phyloP scores from a whole-genome alignment of 2,888 invertebrate species.

The Polia nebulosa region DNA sequence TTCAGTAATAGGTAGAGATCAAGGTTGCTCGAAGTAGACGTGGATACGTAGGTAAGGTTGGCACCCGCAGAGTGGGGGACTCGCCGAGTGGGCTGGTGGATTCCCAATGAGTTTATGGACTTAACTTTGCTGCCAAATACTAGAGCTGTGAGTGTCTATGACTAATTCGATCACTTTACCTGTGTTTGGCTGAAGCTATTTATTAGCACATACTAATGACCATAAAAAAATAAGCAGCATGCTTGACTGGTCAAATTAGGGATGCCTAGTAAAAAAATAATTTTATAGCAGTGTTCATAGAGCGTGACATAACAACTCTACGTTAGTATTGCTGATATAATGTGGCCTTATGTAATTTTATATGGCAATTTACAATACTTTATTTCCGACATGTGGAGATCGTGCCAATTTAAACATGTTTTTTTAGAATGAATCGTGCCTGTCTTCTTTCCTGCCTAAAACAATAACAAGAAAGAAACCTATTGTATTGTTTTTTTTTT shows the following conservation, averaged over 20 bases:
- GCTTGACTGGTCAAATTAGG: constrained; percentile 36
- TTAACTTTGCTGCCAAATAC: constrained; percentile 46
- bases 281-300: constrained; percentile 25
- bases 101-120: constrained; percentile 46
- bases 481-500: constrained; percentile 40
- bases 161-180: constrained; percentile 37
- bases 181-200: constrained; percentile 10
- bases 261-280: constrained; percentile 22
- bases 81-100: constrained; percentile 33
- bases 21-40: constrained; percentile 78
- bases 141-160: constrained; percentile 36
- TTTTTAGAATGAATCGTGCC: constrained; percentile 4
- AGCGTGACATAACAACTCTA: constrained; percentile 25
- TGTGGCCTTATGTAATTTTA: constrained; percentile 17
- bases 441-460: constrained; percentile 26
- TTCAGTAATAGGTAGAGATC: constrained; percentile 90
- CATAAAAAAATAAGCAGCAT: constrained; percentile 25
- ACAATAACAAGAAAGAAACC: constrained; percentile 27
- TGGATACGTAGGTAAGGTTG: constrained; percentile 67
- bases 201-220: constrained; percentile 10
- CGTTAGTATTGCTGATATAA: constrained; percentile 22
- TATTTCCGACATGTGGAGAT: constrained; percentile 21
- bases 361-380: constrained; percentile 28
- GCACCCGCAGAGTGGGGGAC: constrained; percentile 46
- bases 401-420: constrained; percentile 27